Conservation (phyloP, 2,797 vertebrate species). For the Trachops cirrhosus region DNA sequence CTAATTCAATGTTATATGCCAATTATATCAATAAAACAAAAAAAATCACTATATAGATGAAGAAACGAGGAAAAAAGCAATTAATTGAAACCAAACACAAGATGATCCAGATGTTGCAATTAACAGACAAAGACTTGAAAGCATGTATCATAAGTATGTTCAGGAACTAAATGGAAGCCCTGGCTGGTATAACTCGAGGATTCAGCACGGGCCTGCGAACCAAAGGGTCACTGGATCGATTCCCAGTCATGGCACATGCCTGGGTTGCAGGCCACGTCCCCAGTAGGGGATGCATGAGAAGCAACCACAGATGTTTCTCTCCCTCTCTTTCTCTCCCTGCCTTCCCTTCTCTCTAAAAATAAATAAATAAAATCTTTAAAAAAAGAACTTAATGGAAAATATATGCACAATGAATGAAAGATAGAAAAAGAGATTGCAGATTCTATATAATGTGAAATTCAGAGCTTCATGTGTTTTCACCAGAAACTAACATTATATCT, state of each 20-base stretch:
- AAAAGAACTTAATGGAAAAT: not conserved
- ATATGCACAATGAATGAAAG: not conserved
- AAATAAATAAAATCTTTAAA: too few relatives aligned
- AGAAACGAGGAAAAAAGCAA: not conserved
- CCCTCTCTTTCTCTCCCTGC: too few relatives aligned
- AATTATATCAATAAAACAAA: not conserved
- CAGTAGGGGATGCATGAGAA: too few relatives aligned
- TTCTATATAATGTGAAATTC: not conserved
- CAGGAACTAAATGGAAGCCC: not conserved
- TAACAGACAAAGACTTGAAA: not conserved
- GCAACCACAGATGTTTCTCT: too few relatives aligned
- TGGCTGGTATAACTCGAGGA: too few relatives aligned
- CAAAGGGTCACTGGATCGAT: too few relatives aligned
- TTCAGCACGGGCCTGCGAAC: too few relatives aligned
- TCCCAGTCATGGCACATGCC: too few relatives aligned
- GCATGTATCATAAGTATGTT: not conserved
- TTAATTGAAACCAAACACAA: not conserved
- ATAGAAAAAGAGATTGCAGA: not conserved
- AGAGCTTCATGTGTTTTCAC: conserved; percentile 16
- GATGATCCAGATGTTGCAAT: not conserved
- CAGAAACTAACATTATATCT: not conserved
- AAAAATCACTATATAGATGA: not conserved
- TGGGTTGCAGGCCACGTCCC: too few relatives aligned
- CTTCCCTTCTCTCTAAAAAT: too few relatives aligned
- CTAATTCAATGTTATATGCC: not conserved